Base-by-base conservation (phyloP, 2,888 invertebrate species). In the Drosophila seclusa region DNA sequence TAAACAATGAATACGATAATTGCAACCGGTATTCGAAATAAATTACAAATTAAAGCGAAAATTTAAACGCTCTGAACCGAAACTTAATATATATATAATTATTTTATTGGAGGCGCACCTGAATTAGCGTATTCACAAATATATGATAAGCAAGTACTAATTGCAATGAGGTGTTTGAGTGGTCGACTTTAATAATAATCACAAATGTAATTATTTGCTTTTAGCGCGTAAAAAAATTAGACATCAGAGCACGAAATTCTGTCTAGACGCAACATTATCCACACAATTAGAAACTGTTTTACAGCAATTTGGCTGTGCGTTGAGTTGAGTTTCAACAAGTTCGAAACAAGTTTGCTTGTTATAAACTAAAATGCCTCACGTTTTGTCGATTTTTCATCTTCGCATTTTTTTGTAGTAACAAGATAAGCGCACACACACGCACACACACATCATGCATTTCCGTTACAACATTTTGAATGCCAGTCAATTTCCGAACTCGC, bases 401-500 rank as follows among this genome's bases (percentile, higher is more conserved):
- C 10, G 27, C 11, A 24, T 27, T 27, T 29, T 21, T 16, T n/a
- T 58, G 53, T 59, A 49, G 29, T 10, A 50, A 6, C 27, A 72
- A 52, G 49, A 52, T 42, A 48, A 36, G 48, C n/a, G 45, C 45
- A 24, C 16, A 27, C n/a, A 29, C 31, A 69, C 24, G 31, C 13
- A 54, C 5, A 36, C 24, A 61, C 54, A 53, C 2, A 18, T 29
- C 42, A 24, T 53, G 34, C 40, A 65, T 73, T 76, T 80, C 74
- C 76, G 72, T 79, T 83, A 66, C 60, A 63, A 62, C 42, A n/a
- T 49, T 63, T 67, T 34, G 42, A 64, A 48, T 63, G 27, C 45
- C 49, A 53, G 66, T 73, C 67, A 52, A 75, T 84, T 82, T 84
- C 68, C 82, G 69, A 76, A 61, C 67, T 67, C 53, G 61, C 73